A percentile compares a stretch with the other conserved stretches of the same genome.
phyloP scores from a whole-genome alignment of 2,113 vertebrate species.

The Poicephalus meyeri region DNA sequence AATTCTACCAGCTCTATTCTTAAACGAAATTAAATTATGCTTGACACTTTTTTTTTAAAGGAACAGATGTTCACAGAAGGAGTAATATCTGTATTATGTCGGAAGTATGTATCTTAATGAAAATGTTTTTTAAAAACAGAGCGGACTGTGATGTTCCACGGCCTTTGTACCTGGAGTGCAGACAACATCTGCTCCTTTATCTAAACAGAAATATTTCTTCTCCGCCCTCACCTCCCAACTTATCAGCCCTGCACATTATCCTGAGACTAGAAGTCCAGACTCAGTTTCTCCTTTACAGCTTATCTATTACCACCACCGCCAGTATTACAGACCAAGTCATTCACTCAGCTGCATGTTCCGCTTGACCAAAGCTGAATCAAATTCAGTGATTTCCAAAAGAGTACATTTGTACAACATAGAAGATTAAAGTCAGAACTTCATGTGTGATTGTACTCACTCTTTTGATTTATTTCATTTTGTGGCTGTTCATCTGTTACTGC shows the following conservation, averaged over 20 bases:
- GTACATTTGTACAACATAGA: not conserved
- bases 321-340: not conserved
- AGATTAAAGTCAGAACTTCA: not conserved
- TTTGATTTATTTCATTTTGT: not conserved
- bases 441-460: not conserved
- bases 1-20: not conserved
- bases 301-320: not conserved
- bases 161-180: not conserved
- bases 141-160: not conserved
- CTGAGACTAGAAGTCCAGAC: not conserved
- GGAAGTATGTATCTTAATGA: not conserved
- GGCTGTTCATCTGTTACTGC: not conserved
- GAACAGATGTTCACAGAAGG: not conserved
- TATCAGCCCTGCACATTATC: not conserved
- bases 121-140: not conserved
- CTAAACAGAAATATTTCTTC: slow-evolving; percentile 17
- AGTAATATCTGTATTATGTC: not conserved
- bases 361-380: not conserved
- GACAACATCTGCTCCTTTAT: not conserved
- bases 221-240: not conserved
- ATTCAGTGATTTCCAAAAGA: not conserved
- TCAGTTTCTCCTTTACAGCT: not conserved
- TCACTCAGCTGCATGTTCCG: not conserved
- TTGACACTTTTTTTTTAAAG: not conserved
- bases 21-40: not conserved